A percentile compares a stretch with the other conserved stretches of the same genome.
These are phyloP conservation scores for Caenorhabditis japonica DNA, from an alignment of 2,888 invertebrate genomes.

Conservation along the genomic window DNA sequence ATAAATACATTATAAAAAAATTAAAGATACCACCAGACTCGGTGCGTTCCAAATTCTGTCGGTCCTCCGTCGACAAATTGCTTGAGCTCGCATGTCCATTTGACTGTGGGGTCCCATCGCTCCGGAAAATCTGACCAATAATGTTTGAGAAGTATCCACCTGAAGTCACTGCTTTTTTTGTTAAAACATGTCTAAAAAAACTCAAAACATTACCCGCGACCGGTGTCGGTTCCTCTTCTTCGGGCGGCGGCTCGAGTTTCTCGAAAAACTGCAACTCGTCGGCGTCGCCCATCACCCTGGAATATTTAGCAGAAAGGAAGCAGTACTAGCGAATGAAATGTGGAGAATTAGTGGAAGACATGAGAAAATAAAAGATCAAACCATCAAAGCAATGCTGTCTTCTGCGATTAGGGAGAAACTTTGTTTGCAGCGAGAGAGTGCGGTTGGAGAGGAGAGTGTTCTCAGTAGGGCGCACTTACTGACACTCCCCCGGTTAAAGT, in stretches of 20 bases:
- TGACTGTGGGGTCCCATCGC: slow-evolving; percentile 21
- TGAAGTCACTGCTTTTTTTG: slow-evolving; percentile 8
- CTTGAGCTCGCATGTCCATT: background rate
- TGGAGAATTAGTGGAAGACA: slow-evolving; percentile 5
- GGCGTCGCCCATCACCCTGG: slow-evolving; percentile 38
- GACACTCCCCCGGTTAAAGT: background rate
- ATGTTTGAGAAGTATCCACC: slow-evolving; percentile 50
- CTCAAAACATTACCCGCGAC: slow-evolving; percentile 9
- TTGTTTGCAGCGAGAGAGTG: slow-evolving; percentile 5
- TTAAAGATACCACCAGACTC: slow-evolving; percentile 35
- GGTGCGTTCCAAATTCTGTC: slow-evolving; percentile 28
- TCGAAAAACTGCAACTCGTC: slow-evolving; percentile 45
- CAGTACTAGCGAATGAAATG: slow-evolving; percentile 15
- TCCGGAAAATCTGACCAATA: slow-evolving; percentile 50
- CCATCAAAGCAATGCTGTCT: slow-evolving; percentile 33
- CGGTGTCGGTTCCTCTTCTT: slow-evolving; percentile 31
- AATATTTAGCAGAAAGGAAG: slow-evolving; percentile 5
- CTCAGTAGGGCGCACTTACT: slow-evolving; percentile 24
- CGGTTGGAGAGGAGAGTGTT: slow-evolving; percentile 5
- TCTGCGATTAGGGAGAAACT: background rate
- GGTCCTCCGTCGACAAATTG: slow-evolving; percentile 3
- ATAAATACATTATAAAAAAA: too few relatives aligned
- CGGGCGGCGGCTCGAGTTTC: slow-evolving; percentile 42
- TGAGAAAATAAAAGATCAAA: slow-evolving; percentile 38
- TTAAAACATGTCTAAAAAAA: background rate